A percentile compares a stretch with the other conserved stretches of the same genome.
These are phyloP conservation scores for Listronotus bonariensis DNA, from an alignment of 1,140 invertebrate species.

Conservation along the genomic window DNA sequence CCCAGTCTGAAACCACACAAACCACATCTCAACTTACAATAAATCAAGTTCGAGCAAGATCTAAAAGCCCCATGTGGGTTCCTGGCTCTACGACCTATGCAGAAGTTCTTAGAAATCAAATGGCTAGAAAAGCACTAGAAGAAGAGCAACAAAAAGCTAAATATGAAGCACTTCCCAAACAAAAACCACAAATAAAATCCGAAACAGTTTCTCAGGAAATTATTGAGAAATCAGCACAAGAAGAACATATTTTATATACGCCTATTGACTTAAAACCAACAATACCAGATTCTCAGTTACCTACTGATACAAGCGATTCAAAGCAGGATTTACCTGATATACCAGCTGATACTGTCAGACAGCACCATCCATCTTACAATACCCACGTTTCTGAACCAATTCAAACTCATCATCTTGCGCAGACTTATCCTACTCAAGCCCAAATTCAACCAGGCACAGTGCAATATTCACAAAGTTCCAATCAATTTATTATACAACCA, in stretches of 20 bases:
- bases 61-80: conserved; percentile 72
- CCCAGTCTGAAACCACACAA: not conserved
- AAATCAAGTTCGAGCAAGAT: conserved; percentile 54
- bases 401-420: not conserved
- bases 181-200: not conserved
- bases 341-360: not conserved
- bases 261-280: no score
- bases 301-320: no score
- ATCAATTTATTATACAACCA: conserved; percentile 20
- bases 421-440: conserved; percentile 1
- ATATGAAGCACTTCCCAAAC: not conserved
- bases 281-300: no score
- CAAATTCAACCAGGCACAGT: not conserved
- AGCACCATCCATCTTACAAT: not conserved
- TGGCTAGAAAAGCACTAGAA: conserved; percentile 1
- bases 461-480: conserved; percentile 8
- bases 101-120: conserved; percentile 70
- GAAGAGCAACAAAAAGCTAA: not conserved
- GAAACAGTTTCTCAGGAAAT: not conserved
- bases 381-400: not conserved
- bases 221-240: not conserved
- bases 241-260: no score
- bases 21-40: not conserved
- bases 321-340: no score
- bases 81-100: conserved; percentile 76